Conservation (phyloP, 1,140 invertebrate genomes). For the Augochlora pura region DNA sequence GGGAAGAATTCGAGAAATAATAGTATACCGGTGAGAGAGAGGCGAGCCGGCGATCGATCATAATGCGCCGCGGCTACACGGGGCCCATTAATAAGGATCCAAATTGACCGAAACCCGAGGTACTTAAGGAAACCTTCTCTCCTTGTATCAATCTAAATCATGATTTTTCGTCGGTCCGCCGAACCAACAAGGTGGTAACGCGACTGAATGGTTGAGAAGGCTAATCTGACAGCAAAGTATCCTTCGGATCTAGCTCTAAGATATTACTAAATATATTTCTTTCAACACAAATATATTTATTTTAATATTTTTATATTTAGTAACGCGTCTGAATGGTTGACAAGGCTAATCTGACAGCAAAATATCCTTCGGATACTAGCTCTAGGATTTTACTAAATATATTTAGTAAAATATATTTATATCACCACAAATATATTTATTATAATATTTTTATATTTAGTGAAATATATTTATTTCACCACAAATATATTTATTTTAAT, state of each 20-base stretch:
- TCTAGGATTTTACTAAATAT: too few species aligned
- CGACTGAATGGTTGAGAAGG: background rate
- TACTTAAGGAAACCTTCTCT: slow-evolving; percentile 38
- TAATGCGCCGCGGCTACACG: slow-evolving; percentile 32
- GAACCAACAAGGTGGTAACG: slow-evolving; percentile 26
- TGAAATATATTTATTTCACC: too few species aligned
- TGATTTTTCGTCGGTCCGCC: slow-evolving; percentile 25
- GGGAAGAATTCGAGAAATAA: slow-evolving; percentile 47
- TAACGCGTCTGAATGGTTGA: slow-evolving; percentile 26
- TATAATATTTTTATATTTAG: too few species aligned
- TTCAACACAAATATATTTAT: too few species aligned
- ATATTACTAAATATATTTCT: too few species aligned
- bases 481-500: too few species aligned
- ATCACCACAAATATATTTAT: too few species aligned
- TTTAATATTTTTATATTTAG: too few species aligned
- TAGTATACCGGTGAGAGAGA: slow-evolving; percentile 38
- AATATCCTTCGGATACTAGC: too few species aligned
- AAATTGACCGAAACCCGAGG: slow-evolving; percentile 32
- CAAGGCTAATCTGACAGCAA: background rate
- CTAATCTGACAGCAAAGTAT: background rate
- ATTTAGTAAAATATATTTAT: too few species aligned
- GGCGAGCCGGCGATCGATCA: slow-evolving; percentile 46
- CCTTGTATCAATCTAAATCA: slow-evolving; percentile 56
- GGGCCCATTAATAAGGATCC: slow-evolving; percentile 55
- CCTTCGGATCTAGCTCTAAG: too few species aligned